Base-by-base conservation (phyloP, 2,113 vertebrate genomes). In the Albula goreensis region DNA sequence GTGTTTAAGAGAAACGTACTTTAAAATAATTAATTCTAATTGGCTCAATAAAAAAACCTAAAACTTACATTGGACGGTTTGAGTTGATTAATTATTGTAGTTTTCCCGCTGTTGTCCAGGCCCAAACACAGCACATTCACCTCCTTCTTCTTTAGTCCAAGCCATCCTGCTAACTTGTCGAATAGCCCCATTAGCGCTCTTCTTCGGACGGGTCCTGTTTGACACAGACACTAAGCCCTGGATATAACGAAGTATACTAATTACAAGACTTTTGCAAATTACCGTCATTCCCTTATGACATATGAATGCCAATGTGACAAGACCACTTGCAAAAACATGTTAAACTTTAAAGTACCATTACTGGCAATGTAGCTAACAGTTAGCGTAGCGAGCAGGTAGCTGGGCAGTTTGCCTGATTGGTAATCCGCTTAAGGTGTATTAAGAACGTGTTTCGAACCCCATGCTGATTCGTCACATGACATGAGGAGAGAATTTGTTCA, bases 81-180 rank as follows among this genome's bases (percentile, higher is more conserved):
- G 25, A 99, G 97, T 86, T 97, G 97, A 93, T 99, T 99, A 91
- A 99, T 99, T 90, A 99, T 99, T 0, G 98, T 99, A 2, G 98
- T 99, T 94, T 99, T 99, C 57, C 98, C 98, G 22, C 98, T 99
- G 86, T 99, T 99, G 94, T 99, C 98, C 91, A 99, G 93, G 15
- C 98, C 98, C 84, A 99, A 94, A 94, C 98, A 99, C 88, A 99
- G 91, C 85, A 99, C 98, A 10, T 99, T 97, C 89, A 99, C 97
- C 86, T 99, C 97, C 90, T 98, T 99, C 91, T 99, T 99, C 94
- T 96, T 99, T 89, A 99, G 89, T 31, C 98, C 97, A 53, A 99
- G 96, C 96, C 97, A 97, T 86, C 96, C 96, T 0, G 97, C 97
- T 86, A 99, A 96, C 93, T 96, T 98, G 93, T 99, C 98, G 91